Conservation (phyloP, 2,113 vertebrate species). For the Neopipo cinnamomea region DNA sequence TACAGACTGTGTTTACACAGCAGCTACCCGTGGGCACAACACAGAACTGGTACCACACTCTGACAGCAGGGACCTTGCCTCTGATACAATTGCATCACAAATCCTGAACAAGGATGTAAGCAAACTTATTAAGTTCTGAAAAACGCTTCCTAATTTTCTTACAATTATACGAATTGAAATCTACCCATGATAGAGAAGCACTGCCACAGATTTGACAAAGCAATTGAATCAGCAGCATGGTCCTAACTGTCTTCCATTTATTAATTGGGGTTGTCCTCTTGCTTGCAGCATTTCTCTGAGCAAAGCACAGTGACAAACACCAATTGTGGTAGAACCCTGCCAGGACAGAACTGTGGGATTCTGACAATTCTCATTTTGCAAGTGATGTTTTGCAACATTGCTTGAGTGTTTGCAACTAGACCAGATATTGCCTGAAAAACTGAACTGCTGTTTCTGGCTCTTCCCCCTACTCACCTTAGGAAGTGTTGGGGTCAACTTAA, state of each 20-base stretch:
- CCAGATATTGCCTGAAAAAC: background rate
- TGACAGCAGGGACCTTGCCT: background rate
- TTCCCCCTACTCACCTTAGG: background rate
- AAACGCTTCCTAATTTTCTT: background rate
- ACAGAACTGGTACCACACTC: background rate
- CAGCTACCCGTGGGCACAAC: rapidly evolving
- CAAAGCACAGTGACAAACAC: background rate
- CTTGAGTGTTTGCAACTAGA: background rate
- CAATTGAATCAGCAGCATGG: background rate
- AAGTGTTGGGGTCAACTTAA: rapidly evolving
- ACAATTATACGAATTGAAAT: background rate
- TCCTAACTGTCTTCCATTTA: background rate
- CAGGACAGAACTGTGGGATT: background rate
- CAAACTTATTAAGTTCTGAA: background rate
- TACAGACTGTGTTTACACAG: background rate
- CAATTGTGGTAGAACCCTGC: background rate
- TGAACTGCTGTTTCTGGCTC: background rate
- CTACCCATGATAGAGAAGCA: background rate
- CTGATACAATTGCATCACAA: background rate
- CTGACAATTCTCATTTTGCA: background rate
- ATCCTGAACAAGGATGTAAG: background rate
- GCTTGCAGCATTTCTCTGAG: background rate
- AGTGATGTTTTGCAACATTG: background rate
- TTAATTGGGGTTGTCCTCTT: background rate
- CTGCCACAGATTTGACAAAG: background rate